Conservation (phyloP, 2,113 vertebrate species). For the Lepisosteus oculatus region DNA sequence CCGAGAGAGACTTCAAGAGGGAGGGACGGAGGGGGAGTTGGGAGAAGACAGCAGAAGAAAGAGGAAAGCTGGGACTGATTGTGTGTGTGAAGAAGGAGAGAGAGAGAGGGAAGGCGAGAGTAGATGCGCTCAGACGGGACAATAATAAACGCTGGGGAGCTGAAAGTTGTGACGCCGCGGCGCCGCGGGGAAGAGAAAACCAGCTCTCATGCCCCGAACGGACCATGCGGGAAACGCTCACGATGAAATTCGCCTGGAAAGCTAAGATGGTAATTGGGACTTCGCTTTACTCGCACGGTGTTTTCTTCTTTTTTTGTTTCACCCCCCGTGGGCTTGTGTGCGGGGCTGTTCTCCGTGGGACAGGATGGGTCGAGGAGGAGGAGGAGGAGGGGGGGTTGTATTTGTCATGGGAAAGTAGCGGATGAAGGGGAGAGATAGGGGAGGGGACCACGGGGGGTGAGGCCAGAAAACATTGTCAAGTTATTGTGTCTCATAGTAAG, state of each 20-base stretch:
- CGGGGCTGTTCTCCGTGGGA: conserved; percentile 1
- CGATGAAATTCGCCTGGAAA: conserved; percentile 92
- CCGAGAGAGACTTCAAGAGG: conserved; percentile 5
- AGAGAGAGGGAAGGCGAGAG: neutral
- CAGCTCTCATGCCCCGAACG: conserved; percentile 62
- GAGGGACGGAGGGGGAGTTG: conserved; percentile 8
- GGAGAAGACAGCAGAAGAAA: conserved; percentile 17
- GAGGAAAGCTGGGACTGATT: conserved; percentile 27
- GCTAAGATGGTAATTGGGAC: conserved; percentile 85
- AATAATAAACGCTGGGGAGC: neutral
- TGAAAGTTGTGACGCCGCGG: conserved; percentile 21
- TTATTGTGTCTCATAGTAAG: conserved; percentile 17
- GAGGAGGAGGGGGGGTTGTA: conserved; percentile 29
- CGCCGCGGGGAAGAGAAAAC: conserved; percentile 28
- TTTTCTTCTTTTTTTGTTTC: conserved; percentile 17
- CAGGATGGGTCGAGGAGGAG: conserved; percentile 16
- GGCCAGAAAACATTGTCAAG: conserved; percentile 25
- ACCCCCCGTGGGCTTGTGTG: conserved; percentile 27
- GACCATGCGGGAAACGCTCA: conserved; percentile 71
- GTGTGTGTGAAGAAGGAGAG: conserved; percentile 11
- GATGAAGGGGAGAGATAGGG: conserved; percentile 7
- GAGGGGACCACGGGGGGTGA: neutral
- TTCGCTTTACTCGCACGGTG: conserved; percentile 7
- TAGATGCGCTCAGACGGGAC: neutral
- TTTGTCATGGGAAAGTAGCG: conserved; percentile 33